phyloP scores from a whole-genome alignment of 2,797 vertebrate species.

The Pseudochirops corinnae region DNA sequence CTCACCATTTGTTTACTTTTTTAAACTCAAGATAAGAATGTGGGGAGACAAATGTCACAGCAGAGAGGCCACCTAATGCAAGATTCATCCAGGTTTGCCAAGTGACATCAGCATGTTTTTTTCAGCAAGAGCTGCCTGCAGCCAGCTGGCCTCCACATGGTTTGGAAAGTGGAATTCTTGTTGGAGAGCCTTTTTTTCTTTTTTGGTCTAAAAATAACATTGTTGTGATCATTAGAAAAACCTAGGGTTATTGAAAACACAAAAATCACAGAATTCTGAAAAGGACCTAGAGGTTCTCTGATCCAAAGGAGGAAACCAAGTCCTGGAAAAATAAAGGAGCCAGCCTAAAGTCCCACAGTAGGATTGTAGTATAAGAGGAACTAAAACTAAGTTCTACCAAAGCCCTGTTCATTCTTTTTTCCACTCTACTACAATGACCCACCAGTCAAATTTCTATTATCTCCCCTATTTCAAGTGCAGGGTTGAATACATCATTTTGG shows the following conservation, averaged over 20 bases:
- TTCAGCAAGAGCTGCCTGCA: neutral
- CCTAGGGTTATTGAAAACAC: neutral
- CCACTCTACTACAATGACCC: neutral
- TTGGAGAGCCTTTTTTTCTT: neutral
- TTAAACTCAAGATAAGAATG: neutral
- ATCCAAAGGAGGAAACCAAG: neutral
- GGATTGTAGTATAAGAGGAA: neutral
- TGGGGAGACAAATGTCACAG: neutral
- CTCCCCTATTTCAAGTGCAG: neutral
- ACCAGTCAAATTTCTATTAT: neutral
- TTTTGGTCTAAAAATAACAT: constrained; percentile 2
- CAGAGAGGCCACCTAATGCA: neutral
- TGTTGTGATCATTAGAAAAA: neutral
- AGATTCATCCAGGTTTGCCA: constrained; percentile 3
- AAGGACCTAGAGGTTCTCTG: neutral
- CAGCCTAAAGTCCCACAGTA: neutral
- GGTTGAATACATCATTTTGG: neutral
- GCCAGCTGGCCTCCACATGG: constrained; percentile 5
- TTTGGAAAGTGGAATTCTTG: neutral
- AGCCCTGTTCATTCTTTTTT: neutral
- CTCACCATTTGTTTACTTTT: neutral
- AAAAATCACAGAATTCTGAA: neutral
- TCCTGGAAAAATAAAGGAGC: neutral
- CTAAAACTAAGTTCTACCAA: neutral
- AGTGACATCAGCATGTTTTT: neutral